Conservation (phyloP, 2,797 vertebrate genomes). For the Eutrigla gurnardus region DNA sequence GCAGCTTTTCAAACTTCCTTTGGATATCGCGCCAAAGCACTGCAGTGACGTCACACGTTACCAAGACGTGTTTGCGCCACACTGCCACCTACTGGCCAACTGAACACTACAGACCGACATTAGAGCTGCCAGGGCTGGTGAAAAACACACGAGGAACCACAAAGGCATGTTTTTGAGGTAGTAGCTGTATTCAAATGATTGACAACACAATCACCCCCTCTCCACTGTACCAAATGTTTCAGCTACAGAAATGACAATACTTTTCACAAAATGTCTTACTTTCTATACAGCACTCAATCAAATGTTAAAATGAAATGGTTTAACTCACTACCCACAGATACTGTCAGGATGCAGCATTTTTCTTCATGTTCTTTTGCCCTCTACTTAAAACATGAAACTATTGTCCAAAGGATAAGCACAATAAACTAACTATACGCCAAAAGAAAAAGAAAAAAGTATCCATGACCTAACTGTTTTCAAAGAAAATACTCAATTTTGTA, state of each 20-base stretch:
- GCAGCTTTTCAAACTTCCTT: slow-evolving; percentile 72
- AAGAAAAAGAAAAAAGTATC: slow-evolving; percentile 41
- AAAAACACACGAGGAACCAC: slow-evolving; percentile 26
- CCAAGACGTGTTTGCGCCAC: background rate
- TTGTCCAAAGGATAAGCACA: slow-evolving; percentile 59
- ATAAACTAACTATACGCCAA: slow-evolving; percentile 59
- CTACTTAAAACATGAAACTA: slow-evolving; percentile 61
- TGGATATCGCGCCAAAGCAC: slow-evolving; percentile 75
- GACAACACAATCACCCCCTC: slow-evolving; percentile 81
- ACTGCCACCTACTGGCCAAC: slow-evolving; percentile 31
- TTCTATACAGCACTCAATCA: slow-evolving; percentile 72
- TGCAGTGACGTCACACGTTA: slow-evolving; percentile 47
- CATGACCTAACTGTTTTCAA: slow-evolving; percentile 49
- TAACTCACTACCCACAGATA: slow-evolving; percentile 69
- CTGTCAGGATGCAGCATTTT: slow-evolving; percentile 66
- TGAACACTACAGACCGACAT: background rate
- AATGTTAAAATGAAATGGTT: slow-evolving; percentile 72
- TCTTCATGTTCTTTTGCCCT: slow-evolving; percentile 48
- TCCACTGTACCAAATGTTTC: slow-evolving; percentile 74
- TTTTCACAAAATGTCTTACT: slow-evolving; percentile 68
- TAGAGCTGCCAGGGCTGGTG: background rate
- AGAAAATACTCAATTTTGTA: slow-evolving; percentile 58
- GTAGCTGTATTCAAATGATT: slow-evolving; percentile 87
- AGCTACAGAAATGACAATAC: slow-evolving; percentile 83
- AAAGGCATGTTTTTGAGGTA: slow-evolving; percentile 75